Conservation (phyloP, 1,140 invertebrate species). For the Drosophila arawakana region DNA sequence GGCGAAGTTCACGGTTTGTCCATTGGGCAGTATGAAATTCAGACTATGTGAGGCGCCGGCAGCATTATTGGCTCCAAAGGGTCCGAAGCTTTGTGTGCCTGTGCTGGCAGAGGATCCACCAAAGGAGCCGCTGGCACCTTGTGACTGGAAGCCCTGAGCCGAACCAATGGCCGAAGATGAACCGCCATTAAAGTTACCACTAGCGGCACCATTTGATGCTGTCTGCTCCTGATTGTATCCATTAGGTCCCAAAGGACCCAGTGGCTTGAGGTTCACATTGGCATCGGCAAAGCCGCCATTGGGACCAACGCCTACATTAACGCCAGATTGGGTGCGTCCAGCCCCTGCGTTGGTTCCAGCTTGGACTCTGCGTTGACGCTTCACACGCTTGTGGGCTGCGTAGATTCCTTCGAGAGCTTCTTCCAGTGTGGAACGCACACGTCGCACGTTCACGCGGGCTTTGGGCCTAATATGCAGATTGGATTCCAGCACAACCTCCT, state of each 20-base stretch:
- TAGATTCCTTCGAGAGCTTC: conserved; percentile 35
- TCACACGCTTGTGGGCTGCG: conserved; percentile 69
- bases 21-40: conserved; percentile 79
- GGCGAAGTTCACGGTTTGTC: conserved; percentile 80
- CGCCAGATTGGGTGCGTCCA: conserved; percentile 53
- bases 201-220: conserved; percentile 67
- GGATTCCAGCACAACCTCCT: conserved; percentile 84
- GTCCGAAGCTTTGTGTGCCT: conserved; percentile 63
- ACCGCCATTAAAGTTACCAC: conserved; percentile 57
- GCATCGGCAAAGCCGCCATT: conserved; percentile 63
- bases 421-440: conserved; percentile 51
- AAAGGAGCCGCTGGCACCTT: conserved; percentile 67
- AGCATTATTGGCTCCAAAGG: conserved; percentile 70
- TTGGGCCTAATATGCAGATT: conserved; percentile 82
- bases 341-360: conserved; percentile 48
- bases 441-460: conserved; percentile 59
- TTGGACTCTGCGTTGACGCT: conserved; percentile 51
- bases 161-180: conserved; percentile 68
- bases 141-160: conserved; percentile 76
- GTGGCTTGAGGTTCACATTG: conserved; percentile 53
- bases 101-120: conserved; percentile 83
- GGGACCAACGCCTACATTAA: conserved; percentile 60
- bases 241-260: conserved; percentile 52
- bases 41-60: conserved; percentile 79
- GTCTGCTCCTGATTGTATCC: conserved; percentile 74